Evolutionary conservation across 2,888 invertebrate species (phyloP), one percentile per base, ranked within the genome.

Genomic region (Marasmarcha lunaedactyla): DNA sequence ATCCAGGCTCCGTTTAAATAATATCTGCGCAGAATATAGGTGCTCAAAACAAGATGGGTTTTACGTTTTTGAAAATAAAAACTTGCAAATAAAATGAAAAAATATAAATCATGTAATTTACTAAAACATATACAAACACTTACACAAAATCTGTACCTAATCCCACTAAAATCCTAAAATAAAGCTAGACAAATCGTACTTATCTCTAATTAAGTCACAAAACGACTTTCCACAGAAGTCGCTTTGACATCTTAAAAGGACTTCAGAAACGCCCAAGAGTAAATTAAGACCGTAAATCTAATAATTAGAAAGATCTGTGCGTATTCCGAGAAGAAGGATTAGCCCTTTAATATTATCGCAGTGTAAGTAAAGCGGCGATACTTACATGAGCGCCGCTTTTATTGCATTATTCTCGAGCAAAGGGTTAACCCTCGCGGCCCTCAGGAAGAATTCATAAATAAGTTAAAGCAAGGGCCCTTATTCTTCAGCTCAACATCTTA

Each of bases 361-460:
- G 68, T 59, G 62, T 66, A 68, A 62, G 71, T 67, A 69, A 72
- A 72, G 68, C 71, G 71, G 65, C 62, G 77, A 78, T 83, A 76
- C 81, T 71, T 81, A 78, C 79, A 81, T 77, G 81, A 77, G 74
- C 72, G 68, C 71, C 76, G 76, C 78, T 77, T 74, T 81, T 77
- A 83, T 83, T 83, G 76, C 81, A 78, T 81, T 83, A 83, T 57
- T 63, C 68, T 58, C 6, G n/a, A 11, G 57, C 59, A 76, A 45
- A 77, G 76, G 81, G 81, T 77, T 77, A 55, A 57, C 54, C 20
- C 20, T 20, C 54, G 53, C 52, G 53, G 55, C 57, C 62, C 60
- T 54, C 57, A 55, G 59, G 63, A 76, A 78, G 74, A 78, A 79
- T 83, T 77, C 74, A 76, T 81, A 83, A 83, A 83, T 83, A 81